A percentile compares a stretch with the other conserved stretches of the same genome.
These are phyloP conservation scores for Erinaceus europaeus DNA, from an alignment of 2,113 vertebrate species.

Conservation along the genomic window DNA sequence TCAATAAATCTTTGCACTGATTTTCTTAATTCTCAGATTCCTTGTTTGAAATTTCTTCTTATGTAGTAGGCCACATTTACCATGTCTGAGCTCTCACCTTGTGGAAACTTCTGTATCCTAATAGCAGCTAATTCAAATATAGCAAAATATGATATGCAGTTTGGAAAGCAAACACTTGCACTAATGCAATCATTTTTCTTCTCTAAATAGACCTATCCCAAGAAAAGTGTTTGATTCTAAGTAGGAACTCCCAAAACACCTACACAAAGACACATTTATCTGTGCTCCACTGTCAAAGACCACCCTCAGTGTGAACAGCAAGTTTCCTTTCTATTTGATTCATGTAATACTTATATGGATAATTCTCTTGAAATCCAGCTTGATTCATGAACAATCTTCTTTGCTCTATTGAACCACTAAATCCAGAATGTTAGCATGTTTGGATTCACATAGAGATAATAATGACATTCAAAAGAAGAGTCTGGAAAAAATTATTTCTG, in stretches of 20 bases:
- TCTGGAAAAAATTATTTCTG: not conserved
- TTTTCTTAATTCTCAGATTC: slow-evolving; percentile 74
- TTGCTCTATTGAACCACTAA: slow-evolving; percentile 16
- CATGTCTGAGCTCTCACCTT: slow-evolving; percentile 71
- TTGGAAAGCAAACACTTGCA: slow-evolving; percentile 30
- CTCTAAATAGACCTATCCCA: not conserved
- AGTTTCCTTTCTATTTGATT: slow-evolving; percentile 37
- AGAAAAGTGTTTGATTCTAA: slow-evolving; percentile 20
- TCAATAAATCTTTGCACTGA: slow-evolving; percentile 79
- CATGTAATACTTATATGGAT: not conserved
- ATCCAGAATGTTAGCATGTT: not conserved
- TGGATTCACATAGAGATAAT: not conserved
- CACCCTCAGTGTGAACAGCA: not conserved
- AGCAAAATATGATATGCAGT: slow-evolving; percentile 71
- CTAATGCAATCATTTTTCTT: slow-evolving; percentile 43
- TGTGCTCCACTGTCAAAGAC: not conserved
- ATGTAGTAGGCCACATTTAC: slow-evolving; percentile 76
- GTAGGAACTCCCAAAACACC: not conserved
- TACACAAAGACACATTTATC: not conserved
- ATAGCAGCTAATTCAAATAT: slow-evolving; percentile 70
- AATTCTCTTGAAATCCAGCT: slow-evolving; percentile 11
- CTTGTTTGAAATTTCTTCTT: slow-evolving; percentile 74
- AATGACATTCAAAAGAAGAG: not conserved
- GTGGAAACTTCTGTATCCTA: slow-evolving; percentile 71
- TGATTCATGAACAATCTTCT: slow-evolving; percentile 36